These are phyloP conservation scores for Syngnathoides biaculeatus DNA, from an alignment of 2,113 vertebrate species.

Conservation along the genomic window DNA sequence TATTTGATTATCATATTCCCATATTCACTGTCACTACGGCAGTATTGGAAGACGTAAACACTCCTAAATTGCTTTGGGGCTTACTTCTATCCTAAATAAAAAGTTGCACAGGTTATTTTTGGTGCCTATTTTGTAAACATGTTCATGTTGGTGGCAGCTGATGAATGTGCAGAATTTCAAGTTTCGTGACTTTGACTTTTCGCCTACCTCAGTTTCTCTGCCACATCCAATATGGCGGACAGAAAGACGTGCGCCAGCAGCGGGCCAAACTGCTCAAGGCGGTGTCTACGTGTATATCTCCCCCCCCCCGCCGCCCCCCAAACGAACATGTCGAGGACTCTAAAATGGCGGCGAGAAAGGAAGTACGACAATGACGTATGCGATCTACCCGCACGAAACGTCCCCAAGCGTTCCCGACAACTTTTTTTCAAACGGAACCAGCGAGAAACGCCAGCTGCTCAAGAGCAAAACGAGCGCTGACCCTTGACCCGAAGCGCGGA, in stretches of 20 bases:
- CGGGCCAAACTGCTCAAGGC: not conserved
- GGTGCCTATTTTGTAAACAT: no score
- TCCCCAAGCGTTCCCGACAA: slow-evolving; percentile 40
- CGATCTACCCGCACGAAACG: slow-evolving; percentile 52
- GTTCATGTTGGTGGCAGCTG: no score
- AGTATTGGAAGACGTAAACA: no score
- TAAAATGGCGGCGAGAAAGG: slow-evolving; percentile 8
- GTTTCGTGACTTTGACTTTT: no score
- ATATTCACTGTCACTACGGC: no score
- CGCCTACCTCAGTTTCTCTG: not conserved
- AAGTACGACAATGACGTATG: not conserved
- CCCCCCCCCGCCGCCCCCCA: not conserved
- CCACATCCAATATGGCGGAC: not conserved
- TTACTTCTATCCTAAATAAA: no score
- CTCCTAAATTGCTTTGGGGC: no score
- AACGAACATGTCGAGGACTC: not conserved
- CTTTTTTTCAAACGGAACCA: no score
- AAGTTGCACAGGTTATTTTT: no score
- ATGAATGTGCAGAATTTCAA: no score
- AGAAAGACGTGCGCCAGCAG: not conserved
- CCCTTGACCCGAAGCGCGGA: slow-evolving; percentile 56
- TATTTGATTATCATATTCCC: no score
- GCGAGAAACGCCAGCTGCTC: slow-evolving; percentile 9
- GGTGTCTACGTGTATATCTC: not conserved
- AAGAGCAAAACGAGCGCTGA: slow-evolving; percentile 50